phyloP scores from a whole-genome alignment of 2,113 vertebrate species.

The Neopipo cinnamomea region DNA sequence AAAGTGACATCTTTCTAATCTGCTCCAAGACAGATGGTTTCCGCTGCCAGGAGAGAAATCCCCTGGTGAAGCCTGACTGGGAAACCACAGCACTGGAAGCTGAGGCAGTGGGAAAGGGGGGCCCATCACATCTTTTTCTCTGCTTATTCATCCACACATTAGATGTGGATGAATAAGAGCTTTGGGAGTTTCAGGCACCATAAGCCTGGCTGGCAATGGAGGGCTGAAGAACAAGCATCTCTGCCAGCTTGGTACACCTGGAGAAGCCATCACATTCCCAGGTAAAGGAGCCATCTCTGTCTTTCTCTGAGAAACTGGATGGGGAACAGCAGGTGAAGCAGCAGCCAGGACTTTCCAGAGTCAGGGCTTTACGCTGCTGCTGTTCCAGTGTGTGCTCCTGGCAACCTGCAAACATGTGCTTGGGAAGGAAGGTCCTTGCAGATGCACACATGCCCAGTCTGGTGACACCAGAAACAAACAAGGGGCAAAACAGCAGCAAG shows the following conservation, averaged over 20 bases:
- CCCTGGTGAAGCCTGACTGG: not conserved
- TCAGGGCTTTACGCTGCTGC: not conserved
- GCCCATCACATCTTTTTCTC: not conserved
- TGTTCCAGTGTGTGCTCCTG: rapidly evolving
- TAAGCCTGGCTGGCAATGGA: not conserved
- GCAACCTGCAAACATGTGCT: not conserved
- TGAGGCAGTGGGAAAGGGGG: too few species aligned
- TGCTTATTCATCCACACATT: not conserved
- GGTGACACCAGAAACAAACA: not conserved
- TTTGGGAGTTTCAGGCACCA: not conserved
- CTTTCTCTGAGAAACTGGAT: rapidly evolving
- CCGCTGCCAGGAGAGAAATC: not conserved
- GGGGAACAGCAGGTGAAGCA: not conserved
- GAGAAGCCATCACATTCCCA: not conserved
- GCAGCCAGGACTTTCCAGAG: not conserved
- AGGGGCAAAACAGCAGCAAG: not conserved
- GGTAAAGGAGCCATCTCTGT: not conserved
- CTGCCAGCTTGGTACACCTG: not conserved
- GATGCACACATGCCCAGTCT: not conserved
- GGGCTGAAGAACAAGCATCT: rapidly evolving
- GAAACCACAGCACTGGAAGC: not conserved
- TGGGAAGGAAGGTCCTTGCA: not conserved
- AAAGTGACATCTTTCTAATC: constrained; percentile 69
- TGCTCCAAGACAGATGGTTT: constrained; percentile 52
- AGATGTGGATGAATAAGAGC: not conserved